Evolutionary conservation across 1,140 invertebrate genomes (phyloP).

Genomic region (Procambarus virginalis): DNA sequence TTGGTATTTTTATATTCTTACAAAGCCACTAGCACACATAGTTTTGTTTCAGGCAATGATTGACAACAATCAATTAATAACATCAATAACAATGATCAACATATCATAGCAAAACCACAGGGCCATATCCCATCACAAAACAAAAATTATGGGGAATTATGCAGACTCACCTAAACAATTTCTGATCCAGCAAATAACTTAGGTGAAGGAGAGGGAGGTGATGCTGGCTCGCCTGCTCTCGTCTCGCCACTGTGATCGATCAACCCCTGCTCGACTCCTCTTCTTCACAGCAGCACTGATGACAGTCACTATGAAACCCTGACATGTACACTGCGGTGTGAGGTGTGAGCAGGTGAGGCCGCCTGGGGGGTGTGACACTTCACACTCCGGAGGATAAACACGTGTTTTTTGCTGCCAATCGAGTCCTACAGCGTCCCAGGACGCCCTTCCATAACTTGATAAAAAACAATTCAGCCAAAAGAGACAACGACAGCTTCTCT

Average conservation of each 20-base stretch:
- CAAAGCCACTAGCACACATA: too few species aligned
- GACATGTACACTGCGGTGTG: neutral
- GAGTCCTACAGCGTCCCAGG: too few species aligned
- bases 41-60: too few species aligned
- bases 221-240: neutral
- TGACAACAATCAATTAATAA: too few species aligned
- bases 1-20: too few species aligned
- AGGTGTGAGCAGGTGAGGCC: neutral
- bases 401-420: neutral
- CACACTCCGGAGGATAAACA: neutral
- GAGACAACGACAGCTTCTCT: constrained; percentile 13
- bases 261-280: neutral
- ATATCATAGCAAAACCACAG: neutral
- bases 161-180: neutral
- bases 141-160: neutral
- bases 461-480: constrained; percentile 21
- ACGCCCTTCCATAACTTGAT: constrained; percentile 15
- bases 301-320: neutral
- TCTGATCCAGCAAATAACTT: neutral
- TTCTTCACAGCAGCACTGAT: neutral
- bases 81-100: too few species aligned
- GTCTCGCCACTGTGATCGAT: neutral
- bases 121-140: too few species aligned
- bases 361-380: neutral
- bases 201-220: neutral